These are phyloP conservation scores for Cryptotis parvus DNA, from an alignment of 2,113 vertebrate genomes.

Conservation along the genomic window DNA sequence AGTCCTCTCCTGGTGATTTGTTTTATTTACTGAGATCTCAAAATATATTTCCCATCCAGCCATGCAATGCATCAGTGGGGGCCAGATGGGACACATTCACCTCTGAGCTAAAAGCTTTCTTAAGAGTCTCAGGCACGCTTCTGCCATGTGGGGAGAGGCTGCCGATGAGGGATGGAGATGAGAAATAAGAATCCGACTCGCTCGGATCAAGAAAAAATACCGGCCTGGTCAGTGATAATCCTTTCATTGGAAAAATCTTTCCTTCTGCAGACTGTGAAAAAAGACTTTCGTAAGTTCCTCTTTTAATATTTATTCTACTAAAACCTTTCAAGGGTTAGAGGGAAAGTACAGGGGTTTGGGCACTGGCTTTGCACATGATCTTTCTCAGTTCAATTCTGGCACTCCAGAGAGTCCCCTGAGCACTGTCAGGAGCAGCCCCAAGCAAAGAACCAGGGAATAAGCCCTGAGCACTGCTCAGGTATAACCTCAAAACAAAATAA, in stretches of 20 bases:
- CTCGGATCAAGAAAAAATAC: neutral
- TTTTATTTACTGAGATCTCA: constrained; percentile 46
- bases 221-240: neutral
- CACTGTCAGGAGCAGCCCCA: no score
- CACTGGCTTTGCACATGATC: no score
- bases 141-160: neutral
- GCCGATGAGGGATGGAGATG: neutral
- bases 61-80: neutral
- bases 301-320: constrained; percentile 16
- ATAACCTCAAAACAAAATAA: no score
- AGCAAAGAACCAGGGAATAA: no score
- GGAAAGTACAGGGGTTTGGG: no score
- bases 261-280: constrained; percentile 31
- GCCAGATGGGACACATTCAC: neutral
- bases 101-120: constrained; percentile 25
- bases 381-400: no score
- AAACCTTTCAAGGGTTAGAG: constrained; percentile 44
- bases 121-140: neutral
- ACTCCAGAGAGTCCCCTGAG: no score
- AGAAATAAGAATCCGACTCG: constrained; percentile 7
- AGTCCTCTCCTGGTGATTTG: neutral
- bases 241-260: constrained; percentile 39
- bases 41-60: constrained; percentile 19
- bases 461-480: no score
- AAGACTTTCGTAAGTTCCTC: neutral